These are phyloP conservation scores for Ectemnius cavifrons DNA, from an alignment of 2,888 invertebrate genomes.

Conservation along the genomic window DNA sequence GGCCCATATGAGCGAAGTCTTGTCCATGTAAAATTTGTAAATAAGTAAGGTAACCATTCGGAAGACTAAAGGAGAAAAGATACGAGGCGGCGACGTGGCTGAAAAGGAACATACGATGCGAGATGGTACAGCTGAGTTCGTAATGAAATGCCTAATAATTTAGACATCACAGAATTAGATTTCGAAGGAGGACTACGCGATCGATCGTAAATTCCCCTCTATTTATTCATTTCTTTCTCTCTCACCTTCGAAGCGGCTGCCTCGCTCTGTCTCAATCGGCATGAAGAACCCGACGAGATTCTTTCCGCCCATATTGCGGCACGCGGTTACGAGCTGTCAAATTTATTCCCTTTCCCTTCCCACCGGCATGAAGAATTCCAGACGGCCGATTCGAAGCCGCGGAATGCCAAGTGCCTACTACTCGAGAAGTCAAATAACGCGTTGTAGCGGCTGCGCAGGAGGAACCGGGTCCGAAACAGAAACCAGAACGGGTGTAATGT, in stretches of 20 bases:
- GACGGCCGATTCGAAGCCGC: conserved; percentile 44
- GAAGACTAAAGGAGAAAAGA: too few species aligned
- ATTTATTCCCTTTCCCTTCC: conserved; percentile 43
- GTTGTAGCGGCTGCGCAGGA: conserved; percentile 23
- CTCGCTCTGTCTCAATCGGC: too few species aligned
- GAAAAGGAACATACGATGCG: too few species aligned
- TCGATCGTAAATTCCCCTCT: background rate
- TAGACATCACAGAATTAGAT: conserved; percentile 1
- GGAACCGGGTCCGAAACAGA: conserved; percentile 49
- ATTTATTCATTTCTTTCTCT: background rate
- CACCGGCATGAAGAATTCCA: conserved; percentile 27
- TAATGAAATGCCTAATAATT: conserved; percentile 6
- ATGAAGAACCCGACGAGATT: background rate
- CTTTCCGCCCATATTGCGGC: conserved; percentile 15
- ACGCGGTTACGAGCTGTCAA: conserved; percentile 20
- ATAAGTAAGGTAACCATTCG: too few species aligned
- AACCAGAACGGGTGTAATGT: conserved; percentile 57
- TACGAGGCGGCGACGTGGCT: too few species aligned
- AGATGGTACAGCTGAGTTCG: background rate
- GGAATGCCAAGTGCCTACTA: conserved; percentile 55
- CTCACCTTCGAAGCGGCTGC: too few species aligned
- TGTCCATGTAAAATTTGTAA: too few species aligned
- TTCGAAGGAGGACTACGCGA: background rate
- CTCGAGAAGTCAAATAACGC: conserved; percentile 23
- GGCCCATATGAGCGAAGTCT: too few species aligned